A percentile compares a stretch with the other conserved stretches of the same genome.
Conservation (phyloP, 1,140 invertebrate species). For the Leptestheria dahalacensis region DNA sequence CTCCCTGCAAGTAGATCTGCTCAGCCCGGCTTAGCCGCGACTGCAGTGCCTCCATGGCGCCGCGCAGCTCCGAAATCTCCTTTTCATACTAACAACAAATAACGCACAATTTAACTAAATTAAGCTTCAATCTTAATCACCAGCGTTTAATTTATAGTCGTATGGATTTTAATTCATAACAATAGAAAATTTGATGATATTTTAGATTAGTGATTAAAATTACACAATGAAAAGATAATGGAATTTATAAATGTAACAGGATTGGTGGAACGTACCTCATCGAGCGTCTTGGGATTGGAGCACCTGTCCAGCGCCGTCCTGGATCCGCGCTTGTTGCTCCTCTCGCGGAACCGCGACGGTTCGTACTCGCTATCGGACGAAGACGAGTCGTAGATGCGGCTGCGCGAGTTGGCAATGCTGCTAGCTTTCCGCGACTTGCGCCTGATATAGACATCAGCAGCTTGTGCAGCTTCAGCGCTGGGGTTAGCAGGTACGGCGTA, state of each 20-base stretch:
- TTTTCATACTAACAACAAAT: slow-evolving; percentile 39
- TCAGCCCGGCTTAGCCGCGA: slow-evolving; percentile 43
- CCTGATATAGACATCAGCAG: background rate
- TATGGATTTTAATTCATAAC: background rate
- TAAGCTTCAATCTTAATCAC: background rate
- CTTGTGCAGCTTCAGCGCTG: slow-evolving; percentile 4
- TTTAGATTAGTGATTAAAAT: too few relatives aligned
- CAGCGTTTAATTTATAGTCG: background rate
- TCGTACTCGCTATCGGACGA: slow-evolving; percentile 21
- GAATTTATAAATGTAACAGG: background rate
- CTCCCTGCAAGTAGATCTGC: slow-evolving; percentile 18
- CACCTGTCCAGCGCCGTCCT: slow-evolving; percentile 9
- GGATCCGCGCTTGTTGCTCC: slow-evolving; percentile 16
- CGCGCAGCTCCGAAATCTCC: slow-evolving; percentile 60
- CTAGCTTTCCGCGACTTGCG: slow-evolving; percentile 11
- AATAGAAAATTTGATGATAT: background rate
- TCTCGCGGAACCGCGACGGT: slow-evolving; percentile 14
- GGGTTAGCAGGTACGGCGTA: slow-evolving; percentile 9
- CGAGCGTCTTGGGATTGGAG: slow-evolving; percentile 23
- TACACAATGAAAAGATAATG: background rate
- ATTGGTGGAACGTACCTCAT: slow-evolving; percentile 19
- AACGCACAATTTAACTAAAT: background rate
- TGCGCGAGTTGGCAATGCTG: slow-evolving; percentile 18
- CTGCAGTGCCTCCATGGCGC: slow-evolving; percentile 53
- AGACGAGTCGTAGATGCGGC: slow-evolving; percentile 19